Conservation (phyloP, 2,797 vertebrate species). For the Melanotaenia maccullochi region DNA sequence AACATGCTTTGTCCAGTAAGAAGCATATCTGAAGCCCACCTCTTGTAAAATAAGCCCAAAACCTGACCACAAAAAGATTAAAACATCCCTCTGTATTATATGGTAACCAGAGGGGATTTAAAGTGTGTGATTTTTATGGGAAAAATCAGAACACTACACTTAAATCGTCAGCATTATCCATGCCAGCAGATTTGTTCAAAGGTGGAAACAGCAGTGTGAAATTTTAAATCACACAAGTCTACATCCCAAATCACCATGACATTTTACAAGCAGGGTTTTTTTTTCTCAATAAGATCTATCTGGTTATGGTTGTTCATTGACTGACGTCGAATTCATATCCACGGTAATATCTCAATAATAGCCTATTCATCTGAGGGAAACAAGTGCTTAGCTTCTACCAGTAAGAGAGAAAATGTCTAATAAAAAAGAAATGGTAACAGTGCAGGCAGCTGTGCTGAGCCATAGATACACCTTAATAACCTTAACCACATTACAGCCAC, state of each 20-base stretch:
- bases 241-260: constrained; percentile 79
- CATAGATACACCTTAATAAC: constrained; percentile 73
- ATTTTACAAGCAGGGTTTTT: constrained; percentile 68
- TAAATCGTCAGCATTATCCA: constrained; percentile 71
- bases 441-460: constrained; percentile 52
- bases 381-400: constrained; percentile 69
- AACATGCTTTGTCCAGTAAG: constrained; percentile 1
- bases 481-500: constrained; percentile 76
- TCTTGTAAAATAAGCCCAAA: constrained; percentile 24
- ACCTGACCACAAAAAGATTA: constrained; percentile 42
- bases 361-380: constrained; percentile 71
- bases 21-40: constrained; percentile 17
- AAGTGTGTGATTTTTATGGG: constrained; percentile 46
- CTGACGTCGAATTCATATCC: constrained; percentile 72
- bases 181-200: constrained; percentile 43
- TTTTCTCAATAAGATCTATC: constrained; percentile 62
- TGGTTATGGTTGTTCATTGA: constrained; percentile 73
- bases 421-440: constrained; percentile 61
- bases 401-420: constrained; percentile 59
- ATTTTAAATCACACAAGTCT: constrained; percentile 74
- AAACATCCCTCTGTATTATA: constrained; percentile 39
- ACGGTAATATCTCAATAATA: constrained; percentile 76
- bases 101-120: constrained; percentile 20
- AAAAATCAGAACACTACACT: constrained; percentile 51
- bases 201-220: constrained; percentile 77